phyloP scores from a whole-genome alignment of 2,113 vertebrate species.

The Oriolus oriolus region DNA sequence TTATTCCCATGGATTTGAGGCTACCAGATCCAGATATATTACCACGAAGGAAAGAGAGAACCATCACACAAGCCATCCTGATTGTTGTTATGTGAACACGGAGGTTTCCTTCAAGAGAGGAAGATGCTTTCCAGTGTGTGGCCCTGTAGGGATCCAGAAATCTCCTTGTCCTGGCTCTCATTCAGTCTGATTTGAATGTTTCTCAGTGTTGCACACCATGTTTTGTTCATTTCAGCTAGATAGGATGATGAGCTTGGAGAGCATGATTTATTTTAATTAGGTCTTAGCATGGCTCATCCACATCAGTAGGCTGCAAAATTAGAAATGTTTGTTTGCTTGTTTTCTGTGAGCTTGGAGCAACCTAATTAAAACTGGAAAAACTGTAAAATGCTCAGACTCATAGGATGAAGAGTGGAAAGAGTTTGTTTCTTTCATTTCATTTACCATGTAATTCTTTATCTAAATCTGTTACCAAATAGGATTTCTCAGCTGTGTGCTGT shows the following conservation, averaged over 20 bases:
- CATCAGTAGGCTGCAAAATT: slow-evolving; percentile 1
- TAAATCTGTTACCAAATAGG: background rate
- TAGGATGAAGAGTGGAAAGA: background rate
- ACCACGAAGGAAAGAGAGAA: background rate
- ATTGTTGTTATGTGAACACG: background rate
- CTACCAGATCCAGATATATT: background rate
- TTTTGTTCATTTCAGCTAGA: background rate
- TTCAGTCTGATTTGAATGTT: background rate
- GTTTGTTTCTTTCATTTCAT: background rate
- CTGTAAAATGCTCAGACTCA: background rate
- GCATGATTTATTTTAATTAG: background rate
- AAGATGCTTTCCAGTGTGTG: background rate
- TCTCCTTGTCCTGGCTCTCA: background rate
- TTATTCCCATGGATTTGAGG: background rate
- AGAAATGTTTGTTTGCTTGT: background rate
- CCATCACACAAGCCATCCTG: background rate
- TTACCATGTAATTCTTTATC: background rate
- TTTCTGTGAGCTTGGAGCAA: background rate
- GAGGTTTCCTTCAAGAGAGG: background rate
- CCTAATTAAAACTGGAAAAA: background rate
- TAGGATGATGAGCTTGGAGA: background rate
- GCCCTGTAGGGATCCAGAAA: background rate
- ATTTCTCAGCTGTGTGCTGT: background rate
- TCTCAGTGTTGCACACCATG: background rate
- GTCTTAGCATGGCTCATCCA: background rate